Evolutionary conservation across 2,113 vertebrate genomes (phyloP), one percentile per base, ranked within the genome.

Genomic region (Carettochelys insculpta): DNA sequence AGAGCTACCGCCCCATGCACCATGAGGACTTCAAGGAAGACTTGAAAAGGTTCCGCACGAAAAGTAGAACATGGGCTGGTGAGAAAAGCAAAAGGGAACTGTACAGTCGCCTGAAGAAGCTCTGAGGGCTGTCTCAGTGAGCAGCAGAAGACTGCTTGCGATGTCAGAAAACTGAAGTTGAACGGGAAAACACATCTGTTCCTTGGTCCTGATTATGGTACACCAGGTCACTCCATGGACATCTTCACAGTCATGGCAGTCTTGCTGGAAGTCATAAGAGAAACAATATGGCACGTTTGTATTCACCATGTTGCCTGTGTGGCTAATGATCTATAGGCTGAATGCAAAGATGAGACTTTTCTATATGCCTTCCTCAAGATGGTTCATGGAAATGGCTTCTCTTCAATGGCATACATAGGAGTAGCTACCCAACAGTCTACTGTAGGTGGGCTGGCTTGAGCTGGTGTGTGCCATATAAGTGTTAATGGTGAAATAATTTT

Each of bases 11-110:
- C 19, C 99, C 99, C 2, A 99, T 99, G 99, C 97, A 98, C 98
- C 99, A 99, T 5, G 95, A 99, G 94, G 99, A 99, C 97, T 99
- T 98, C 77, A 99, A 98, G 92, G 99, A 99, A 82, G 99, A 99
- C 89, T 92, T 99, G 90, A 98, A 98, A 86, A 98, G 97, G 61
- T 99, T 99, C 86, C 98, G 99, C 71, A 98, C 98, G 47, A 99
- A 98, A 85, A 99, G 99, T 95, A 97, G 99, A 2, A 99, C 99
- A 41, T 99, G 99, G 99, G 99, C 99, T 0, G 99, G 99, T 0
- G 99, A 99, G 94, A 99, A 98, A 96, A 99, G 99, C 98, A 99
- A 99, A 90, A 95, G 99, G 65, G 99, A 99, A 61, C 98, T 99
- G 97, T 99, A 99, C 97, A 99, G 98, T 76, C 98, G 99, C 0